phyloP scores from a whole-genome alignment of 2,797 vertebrate genomes.

The Urosaurus nigricauda region DNA sequence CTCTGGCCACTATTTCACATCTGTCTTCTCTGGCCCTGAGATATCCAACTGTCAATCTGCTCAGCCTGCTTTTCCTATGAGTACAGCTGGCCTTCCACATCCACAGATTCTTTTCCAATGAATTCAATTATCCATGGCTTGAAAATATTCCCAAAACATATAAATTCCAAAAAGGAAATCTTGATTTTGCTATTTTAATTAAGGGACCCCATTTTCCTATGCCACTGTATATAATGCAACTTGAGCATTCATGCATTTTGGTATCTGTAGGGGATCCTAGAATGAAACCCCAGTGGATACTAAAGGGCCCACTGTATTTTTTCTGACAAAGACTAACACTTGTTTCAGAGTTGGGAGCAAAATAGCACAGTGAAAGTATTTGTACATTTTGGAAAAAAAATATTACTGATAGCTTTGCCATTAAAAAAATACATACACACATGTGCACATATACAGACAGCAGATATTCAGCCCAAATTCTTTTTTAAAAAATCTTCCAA shows the following conservation, averaged over 20 bases:
- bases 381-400: conserved; percentile 71
- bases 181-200: too few relatives aligned
- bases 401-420: conserved; percentile 66
- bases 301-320: conserved; percentile 19
- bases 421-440: conserved; percentile 51
- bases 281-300: too few relatives aligned
- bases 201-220: too few relatives aligned
- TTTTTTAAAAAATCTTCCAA: conserved; percentile 45
- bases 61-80: conserved; percentile 44
- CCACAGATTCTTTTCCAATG: too few relatives aligned
- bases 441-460: conserved; percentile 59
- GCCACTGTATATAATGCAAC: too few relatives aligned
- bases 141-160: too few relatives aligned
- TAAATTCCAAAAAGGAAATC: too few relatives aligned
- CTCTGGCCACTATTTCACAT: too few relatives aligned
- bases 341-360: conserved; percentile 63
- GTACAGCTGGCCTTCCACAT: not conserved
- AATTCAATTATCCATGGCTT: too few relatives aligned
- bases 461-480: conserved; percentile 51
- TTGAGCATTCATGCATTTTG: too few relatives aligned
- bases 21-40: too few relatives aligned
- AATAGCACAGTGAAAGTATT: conserved; percentile 68
- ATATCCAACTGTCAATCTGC: not conserved
- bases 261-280: too few relatives aligned
- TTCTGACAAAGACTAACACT: conserved; percentile 54